Evolutionary conservation across 2,888 invertebrate species (phyloP).

Genomic region (Diabrotica balteata): DNA sequence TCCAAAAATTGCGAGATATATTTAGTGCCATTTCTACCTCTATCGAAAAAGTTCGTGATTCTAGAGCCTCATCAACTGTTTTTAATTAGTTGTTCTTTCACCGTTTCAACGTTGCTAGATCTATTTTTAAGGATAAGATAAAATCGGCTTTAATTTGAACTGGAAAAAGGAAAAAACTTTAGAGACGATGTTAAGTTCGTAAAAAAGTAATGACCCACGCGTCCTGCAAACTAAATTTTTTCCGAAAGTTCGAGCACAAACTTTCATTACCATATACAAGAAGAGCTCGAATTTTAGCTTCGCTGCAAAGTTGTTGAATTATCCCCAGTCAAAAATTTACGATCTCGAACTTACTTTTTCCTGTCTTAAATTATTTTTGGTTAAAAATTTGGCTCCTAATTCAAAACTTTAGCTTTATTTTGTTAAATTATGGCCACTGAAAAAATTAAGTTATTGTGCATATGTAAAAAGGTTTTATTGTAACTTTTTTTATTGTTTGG

Average conservation of each 20-base stretch:
- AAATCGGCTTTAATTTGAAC: background rate
- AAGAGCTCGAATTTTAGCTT: slow-evolving; percentile 1
- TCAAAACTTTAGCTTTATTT: slow-evolving; percentile 9
- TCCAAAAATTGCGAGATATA: too few relatives aligned
- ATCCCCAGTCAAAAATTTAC: slow-evolving; percentile 3
- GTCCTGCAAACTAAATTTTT: slow-evolving; percentile 4
- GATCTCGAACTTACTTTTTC: slow-evolving; percentile 2
- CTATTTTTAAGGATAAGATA: background rate
- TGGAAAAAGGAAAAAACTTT: background rate
- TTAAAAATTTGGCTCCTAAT: background rate
- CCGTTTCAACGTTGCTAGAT: too few relatives aligned
- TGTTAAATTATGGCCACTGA: background rate
- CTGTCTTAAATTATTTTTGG: slow-evolving; percentile 5
- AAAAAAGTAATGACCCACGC: background rate
- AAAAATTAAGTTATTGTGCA: background rate
- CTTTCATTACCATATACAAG: slow-evolving; percentile 7
- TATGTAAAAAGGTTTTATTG: too few relatives aligned
- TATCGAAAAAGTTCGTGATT: too few relatives aligned
- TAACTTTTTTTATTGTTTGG: too few relatives aligned
- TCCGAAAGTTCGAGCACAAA: slow-evolving; percentile 1
- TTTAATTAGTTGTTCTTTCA: too few relatives aligned
- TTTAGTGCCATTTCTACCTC: too few relatives aligned
- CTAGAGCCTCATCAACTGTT: too few relatives aligned
- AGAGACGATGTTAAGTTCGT: background rate
- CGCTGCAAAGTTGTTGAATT: slow-evolving; percentile 3